Evolutionary conservation across 2,797 vertebrate species (phyloP).

Genomic region (Paguma larvata): DNA sequence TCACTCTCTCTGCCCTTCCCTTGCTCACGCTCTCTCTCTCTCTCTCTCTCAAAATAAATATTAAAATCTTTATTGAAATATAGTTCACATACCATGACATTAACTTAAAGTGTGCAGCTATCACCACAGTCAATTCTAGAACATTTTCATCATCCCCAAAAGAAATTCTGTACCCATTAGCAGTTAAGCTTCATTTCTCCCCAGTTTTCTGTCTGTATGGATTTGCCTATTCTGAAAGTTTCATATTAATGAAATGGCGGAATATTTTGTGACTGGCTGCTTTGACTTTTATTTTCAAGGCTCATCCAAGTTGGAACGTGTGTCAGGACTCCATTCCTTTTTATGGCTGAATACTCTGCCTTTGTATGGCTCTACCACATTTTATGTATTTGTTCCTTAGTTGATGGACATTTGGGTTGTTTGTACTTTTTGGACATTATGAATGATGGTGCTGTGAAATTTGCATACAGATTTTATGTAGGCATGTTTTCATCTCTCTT

Average conservation of each 20-base stretch:
- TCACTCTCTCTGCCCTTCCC: no score
- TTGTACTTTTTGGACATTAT: not conserved
- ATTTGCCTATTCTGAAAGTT: not conserved
- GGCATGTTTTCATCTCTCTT: not conserved
- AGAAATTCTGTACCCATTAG: not conserved
- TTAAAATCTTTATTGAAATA: slow-evolving; percentile 31
- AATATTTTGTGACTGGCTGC: not conserved
- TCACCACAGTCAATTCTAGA: not conserved
- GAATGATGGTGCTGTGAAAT: not conserved
- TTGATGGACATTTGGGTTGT: not conserved
- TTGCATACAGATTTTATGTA: not conserved
- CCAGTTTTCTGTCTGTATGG: not conserved
- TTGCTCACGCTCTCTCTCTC: no score
- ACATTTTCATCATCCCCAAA: not conserved
- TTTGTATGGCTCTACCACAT: not conserved
- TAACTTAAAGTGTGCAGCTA: not conserved
- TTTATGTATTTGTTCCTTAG: not conserved
- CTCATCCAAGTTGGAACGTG: not conserved
- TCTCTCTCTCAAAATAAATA: no score
- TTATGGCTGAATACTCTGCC: not conserved
- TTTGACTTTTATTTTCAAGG: not conserved
- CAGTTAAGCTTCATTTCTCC: not conserved
- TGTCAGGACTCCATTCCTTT: not conserved
- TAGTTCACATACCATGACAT: not conserved
- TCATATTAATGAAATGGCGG: not conserved